Conservation (phyloP, 2,113 vertebrate genomes). For the Orthonyx spaldingii region DNA sequence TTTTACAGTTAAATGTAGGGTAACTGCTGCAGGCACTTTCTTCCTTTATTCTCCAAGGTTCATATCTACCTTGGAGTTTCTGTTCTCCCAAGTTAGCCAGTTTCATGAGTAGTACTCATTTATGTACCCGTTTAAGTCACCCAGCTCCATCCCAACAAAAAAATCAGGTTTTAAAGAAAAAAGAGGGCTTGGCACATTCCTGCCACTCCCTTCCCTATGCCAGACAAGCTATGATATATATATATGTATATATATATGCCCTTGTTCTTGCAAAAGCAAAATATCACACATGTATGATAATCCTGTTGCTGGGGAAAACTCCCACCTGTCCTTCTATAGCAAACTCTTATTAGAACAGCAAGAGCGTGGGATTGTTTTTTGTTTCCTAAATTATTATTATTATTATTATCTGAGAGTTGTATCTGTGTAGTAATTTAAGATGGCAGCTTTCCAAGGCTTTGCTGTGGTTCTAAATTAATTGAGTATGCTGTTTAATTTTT, state of each 20-base stretch:
- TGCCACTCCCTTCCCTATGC: neutral
- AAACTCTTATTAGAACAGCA: neutral
- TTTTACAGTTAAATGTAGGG: neutral
- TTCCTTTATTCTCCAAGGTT: neutral
- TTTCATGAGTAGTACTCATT: neutral
- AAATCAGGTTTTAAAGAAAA: neutral
- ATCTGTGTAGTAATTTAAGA: neutral
- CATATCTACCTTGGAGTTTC: neutral
- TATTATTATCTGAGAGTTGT: neutral
- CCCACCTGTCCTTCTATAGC: neutral
- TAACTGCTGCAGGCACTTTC: neutral
- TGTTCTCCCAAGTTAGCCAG: neutral
- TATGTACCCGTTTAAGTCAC: neutral
- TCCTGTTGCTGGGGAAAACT: neutral
- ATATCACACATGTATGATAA: neutral
- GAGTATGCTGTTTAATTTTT: constrained; percentile 20
- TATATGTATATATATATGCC: rapidly evolving
- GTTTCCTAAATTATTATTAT: neutral
- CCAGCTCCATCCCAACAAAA: neutral
- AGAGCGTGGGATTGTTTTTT: neutral
- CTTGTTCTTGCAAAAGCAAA: neutral
- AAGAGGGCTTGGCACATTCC: neutral
- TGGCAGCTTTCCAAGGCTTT: constrained; percentile 29
- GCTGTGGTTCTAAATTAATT: constrained; percentile 41
- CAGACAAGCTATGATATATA: neutral